Percentiles rank a stretch among this genome's conserved stretches.
phyloP scores from a whole-genome alignment of 2,888 invertebrate species.

The Onthophagus sagittarius region DNA sequence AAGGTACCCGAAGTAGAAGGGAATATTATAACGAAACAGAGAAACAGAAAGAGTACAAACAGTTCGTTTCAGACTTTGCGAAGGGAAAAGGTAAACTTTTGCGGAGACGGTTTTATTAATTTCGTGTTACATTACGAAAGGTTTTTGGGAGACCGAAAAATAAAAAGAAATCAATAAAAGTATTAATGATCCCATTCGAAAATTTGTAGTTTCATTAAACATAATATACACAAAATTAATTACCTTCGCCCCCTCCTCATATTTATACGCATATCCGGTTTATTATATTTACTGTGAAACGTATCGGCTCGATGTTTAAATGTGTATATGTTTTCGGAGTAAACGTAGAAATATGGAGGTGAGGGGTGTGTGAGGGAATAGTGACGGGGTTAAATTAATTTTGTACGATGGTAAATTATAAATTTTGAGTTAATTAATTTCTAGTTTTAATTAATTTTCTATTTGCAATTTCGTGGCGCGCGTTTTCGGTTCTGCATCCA shows the following conservation, averaged over 20 bases:
- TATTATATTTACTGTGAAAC: background rate
- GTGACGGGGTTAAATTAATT: conserved; percentile 17
- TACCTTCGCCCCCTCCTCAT: background rate
- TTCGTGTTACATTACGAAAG: background rate
- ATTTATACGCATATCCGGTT: background rate
- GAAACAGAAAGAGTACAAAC: background rate
- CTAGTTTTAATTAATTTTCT: conserved; percentile 36
- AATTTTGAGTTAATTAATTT: conserved; percentile 36
- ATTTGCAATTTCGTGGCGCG: conserved; percentile 30
- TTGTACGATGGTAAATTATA: conserved; percentile 30
- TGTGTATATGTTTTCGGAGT: background rate
- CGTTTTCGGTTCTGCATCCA: background rate
- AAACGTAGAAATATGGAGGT: background rate
- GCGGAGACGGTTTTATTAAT: background rate
- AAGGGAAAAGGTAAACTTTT: background rate
- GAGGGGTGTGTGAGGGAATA: background rate
- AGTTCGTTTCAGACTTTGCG: background rate
- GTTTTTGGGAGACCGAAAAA: background rate
- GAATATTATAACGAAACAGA: background rate
- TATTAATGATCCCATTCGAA: background rate
- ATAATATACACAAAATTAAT: background rate
- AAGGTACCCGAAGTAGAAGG: background rate
- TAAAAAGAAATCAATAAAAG: background rate
- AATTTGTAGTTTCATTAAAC: background rate
- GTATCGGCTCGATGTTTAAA: background rate